phyloP scores from a whole-genome alignment of 2,113 vertebrate species.

The Gallinago paraguaiae region DNA sequence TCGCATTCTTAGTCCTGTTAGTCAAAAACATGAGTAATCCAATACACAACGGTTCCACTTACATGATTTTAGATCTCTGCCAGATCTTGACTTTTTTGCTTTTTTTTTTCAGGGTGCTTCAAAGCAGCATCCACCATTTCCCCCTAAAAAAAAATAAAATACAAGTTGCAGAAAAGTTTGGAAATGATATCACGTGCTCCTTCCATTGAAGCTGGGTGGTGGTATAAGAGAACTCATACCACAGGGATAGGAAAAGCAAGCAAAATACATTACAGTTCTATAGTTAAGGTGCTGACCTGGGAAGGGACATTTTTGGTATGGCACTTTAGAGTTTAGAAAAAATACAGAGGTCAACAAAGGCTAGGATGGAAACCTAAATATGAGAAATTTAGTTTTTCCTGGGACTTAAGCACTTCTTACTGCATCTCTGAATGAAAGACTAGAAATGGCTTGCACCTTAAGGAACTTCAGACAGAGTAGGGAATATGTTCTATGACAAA shows the following conservation, averaged over 20 bases:
- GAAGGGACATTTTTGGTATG: not conserved
- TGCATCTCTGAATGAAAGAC: not conserved
- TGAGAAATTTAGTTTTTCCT: not conserved
- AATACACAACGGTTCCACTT: not conserved
- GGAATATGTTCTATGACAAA: not conserved
- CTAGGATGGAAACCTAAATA: not conserved
- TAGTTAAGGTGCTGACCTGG: not conserved
- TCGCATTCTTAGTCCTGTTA: not conserved
- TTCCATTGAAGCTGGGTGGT: not conserved
- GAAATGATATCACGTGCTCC: accelerated
- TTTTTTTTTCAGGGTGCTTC: not conserved
- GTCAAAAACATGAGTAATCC: not conserved
- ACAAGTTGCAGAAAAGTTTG: not conserved
- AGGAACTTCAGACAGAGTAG: not conserved
- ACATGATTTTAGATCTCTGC: not conserved
- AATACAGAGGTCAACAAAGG: not conserved
- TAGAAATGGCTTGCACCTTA: not conserved
- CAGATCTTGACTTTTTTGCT: not conserved
- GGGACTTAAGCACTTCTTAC: not conserved
- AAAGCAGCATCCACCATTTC: not conserved
- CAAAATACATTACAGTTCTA: not conserved
- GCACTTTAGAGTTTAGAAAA: not conserved
- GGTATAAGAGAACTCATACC: not conserved
- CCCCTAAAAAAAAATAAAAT: not conserved
- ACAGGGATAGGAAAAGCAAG: not conserved